Conservation (phyloP, 2,888 invertebrate genomes). For the Laothoe populi region DNA sequence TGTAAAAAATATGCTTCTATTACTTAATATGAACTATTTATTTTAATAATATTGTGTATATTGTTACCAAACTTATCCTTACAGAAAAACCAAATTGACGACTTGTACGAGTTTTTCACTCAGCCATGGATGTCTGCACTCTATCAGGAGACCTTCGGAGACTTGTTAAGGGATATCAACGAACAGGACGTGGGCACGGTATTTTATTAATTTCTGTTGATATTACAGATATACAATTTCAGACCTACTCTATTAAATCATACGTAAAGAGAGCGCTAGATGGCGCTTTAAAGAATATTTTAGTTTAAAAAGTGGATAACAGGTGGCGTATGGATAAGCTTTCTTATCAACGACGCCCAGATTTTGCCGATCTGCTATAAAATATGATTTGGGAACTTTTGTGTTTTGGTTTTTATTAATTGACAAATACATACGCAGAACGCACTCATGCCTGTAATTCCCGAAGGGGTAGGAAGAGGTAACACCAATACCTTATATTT, state of each 20-base stretch:
- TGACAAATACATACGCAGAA: too few species aligned
- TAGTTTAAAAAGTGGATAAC: neutral
- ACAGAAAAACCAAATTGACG: slow-evolving; percentile 84
- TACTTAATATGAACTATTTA: too few species aligned
- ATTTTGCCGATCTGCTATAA: too few species aligned
- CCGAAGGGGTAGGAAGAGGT: too few species aligned
- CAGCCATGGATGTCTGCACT: slow-evolving; percentile 87
- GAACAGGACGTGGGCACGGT: slow-evolving; percentile 66
- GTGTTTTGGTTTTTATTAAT: too few species aligned
- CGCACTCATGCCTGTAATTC: too few species aligned
- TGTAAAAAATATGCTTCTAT: too few species aligned
- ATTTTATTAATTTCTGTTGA: slow-evolving; percentile 25
- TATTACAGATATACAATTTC: neutral
- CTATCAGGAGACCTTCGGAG: slow-evolving; percentile 86
- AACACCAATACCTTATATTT: too few species aligned
- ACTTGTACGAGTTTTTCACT: slow-evolving; percentile 87
- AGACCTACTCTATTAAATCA: neutral
- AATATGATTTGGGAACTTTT: too few species aligned
- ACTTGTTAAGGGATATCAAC: slow-evolving; percentile 65
- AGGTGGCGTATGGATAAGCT: neutral
- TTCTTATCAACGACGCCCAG: neutral
- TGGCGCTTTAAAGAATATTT: neutral
- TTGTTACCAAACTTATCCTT: neutral
- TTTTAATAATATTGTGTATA: neutral
- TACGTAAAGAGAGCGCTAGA: neutral